Evolutionary conservation across 2,888 invertebrate genomes (phyloP).

Genomic region (Lacanobia oleracea): DNA sequence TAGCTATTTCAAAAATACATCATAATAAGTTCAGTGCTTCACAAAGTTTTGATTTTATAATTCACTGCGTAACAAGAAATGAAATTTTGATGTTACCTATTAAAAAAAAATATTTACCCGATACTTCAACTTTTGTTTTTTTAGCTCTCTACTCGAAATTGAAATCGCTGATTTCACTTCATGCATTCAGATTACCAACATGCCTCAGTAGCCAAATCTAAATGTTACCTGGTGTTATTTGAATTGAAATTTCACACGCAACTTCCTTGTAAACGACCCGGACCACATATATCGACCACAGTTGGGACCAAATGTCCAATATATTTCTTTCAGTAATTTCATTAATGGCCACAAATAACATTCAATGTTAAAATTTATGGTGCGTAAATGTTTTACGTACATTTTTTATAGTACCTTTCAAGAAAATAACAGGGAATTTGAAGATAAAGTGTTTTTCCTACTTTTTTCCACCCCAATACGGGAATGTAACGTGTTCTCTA

Average conservation of each 20-base stretch:
- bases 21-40: too few relatives aligned
- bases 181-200: not conserved
- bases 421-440: conserved; percentile 85
- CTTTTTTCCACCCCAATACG: conserved; percentile 76
- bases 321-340: conserved; percentile 77
- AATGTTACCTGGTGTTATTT: conserved; percentile 33
- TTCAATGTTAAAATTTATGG: conserved; percentile 85
- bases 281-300: conserved; percentile 59
- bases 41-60: too few relatives aligned
- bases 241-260: conserved; percentile 61
- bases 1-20: too few relatives aligned
- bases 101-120: too few relatives aligned
- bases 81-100: too few relatives aligned
- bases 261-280: conserved; percentile 49
- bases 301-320: conserved; percentile 62
- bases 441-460: conserved; percentile 83
- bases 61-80: too few relatives aligned
- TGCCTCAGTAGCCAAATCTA: conserved; percentile 11
- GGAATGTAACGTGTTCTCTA: conserved; percentile 84
- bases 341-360: conserved; percentile 83
- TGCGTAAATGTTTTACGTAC: conserved; percentile 84
- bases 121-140: too few relatives aligned
- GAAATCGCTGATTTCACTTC: not conserved
- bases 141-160: not conserved
- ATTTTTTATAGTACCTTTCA: conserved; percentile 86